Evolutionary conservation across 2,888 invertebrate genomes (phyloP), one percentile per base, ranked within the genome.

Genomic region (Melanchra persicariae): DNA sequence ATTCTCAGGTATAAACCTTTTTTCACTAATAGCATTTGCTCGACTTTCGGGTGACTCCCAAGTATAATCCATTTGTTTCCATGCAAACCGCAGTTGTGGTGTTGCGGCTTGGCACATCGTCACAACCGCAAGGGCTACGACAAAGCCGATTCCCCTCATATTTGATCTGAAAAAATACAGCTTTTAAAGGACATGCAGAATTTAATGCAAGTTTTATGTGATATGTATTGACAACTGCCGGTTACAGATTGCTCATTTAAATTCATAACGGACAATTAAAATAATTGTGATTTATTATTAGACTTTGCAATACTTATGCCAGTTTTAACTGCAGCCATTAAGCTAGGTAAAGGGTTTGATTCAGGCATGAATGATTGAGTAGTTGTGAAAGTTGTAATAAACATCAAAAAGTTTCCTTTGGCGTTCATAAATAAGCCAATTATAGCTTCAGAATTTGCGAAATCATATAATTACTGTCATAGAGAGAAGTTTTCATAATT

Each of bases 61-160:
- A 52, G 95, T 95, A 90, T 96, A 98, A 74, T 97, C 96, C 58
- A 98, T 87, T 87, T 97, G 95, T 77, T 97, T 97, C 98, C 98
- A 98, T 26, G 96, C 96, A 89, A 97, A 98, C 68, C 96, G 95
- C 83, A 97, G 96, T 68, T 97, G 95, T 51, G 97, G 94, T 78
- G 96, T 96, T 12, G 95, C 96, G 47, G 94, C 92, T 75, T 91
- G 85, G 79, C 93, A 93, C 51, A 89, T 83, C 45, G 93, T 84
- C 58, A 89, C 85, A 77, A 90, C 87, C 67, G 92, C 87, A 26
- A 94, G 82, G 73, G 88, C 91, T 77, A 92, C 82, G 62, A 93
- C 75, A 66, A 93, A 77, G 74, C 81, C 85, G 73, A 91, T 82
- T 77, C 88, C 88, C 87, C 87, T 90, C 93, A 93, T 94, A 58